phyloP scores from a whole-genome alignment of 2,888 invertebrate genomes.

The Busseola fusca region DNA sequence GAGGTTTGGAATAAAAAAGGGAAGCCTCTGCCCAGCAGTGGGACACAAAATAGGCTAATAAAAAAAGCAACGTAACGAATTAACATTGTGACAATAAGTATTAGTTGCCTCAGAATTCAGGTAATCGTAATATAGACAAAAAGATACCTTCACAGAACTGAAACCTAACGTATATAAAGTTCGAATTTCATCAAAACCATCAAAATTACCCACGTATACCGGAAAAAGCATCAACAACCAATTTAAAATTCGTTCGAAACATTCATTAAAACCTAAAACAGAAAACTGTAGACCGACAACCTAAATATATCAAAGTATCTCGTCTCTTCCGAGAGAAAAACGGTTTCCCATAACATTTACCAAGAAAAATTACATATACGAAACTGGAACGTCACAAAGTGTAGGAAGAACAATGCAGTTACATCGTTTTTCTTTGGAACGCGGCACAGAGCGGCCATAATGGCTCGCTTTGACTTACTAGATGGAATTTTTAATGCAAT shows the following conservation, averaged over 20 bases:
- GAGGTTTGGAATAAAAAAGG: no score
- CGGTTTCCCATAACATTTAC: constrained; percentile 82
- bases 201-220: not conserved
- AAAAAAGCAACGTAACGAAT: no score
- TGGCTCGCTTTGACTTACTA: constrained; percentile 91
- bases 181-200: constrained; percentile 6
- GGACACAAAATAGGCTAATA: no score
- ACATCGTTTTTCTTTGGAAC: constrained; percentile 66
- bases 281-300: constrained; percentile 60
- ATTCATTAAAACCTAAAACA: constrained; percentile 55
- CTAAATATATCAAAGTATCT: constrained; percentile 71
- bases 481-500: constrained; percentile 93
- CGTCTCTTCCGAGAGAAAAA: constrained; percentile 72
- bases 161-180: not conserved
- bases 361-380: constrained; percentile 74
- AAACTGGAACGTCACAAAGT: constrained; percentile 66
- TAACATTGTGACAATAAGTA: not conserved
- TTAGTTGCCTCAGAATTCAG: not conserved
- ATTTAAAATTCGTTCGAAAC: constrained; percentile 30
- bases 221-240: not conserved
- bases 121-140: not conserved
- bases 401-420: constrained; percentile 65
- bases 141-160: not conserved
- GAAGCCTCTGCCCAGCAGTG: no score
- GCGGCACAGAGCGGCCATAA: constrained; percentile 77